Evolutionary conservation across 2,797 vertebrate genomes (phyloP).

Genomic region (Halcyon smyrnensis): DNA sequence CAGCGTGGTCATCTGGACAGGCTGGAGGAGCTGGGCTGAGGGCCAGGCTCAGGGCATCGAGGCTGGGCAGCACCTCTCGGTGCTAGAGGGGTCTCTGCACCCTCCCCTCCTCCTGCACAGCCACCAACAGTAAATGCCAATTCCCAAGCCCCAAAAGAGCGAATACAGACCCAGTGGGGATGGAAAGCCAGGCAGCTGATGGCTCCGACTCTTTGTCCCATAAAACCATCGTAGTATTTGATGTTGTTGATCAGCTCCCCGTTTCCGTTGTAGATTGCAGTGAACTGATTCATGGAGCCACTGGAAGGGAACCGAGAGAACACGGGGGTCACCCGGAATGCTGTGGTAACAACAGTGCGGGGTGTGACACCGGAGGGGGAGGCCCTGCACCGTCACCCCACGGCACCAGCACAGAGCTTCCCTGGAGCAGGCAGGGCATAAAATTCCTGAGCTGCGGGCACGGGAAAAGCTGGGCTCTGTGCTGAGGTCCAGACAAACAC

Average conservation of each 20-base stretch:
- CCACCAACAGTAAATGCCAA: background rate
- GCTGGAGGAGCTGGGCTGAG: background rate
- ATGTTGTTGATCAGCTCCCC: slow-evolving; percentile 98
- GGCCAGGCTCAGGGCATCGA: background rate
- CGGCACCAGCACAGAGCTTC: background rate
- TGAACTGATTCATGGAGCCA: slow-evolving; percentile 99
- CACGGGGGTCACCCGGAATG: rapidly evolving
- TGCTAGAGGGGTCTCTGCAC: background rate
- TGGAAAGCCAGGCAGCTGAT: slow-evolving; percentile 99
- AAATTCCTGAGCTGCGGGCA: background rate
- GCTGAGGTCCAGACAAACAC: background rate
- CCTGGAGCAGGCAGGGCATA: background rate
- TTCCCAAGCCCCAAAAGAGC: background rate
- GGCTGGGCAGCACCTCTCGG: background rate
- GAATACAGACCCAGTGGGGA: slow-evolving; percentile 90
- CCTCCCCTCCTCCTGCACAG: background rate
- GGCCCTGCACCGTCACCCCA: rapidly evolving
- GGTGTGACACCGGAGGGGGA: too few relatives aligned
- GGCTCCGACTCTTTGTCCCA: slow-evolving; percentile 97
- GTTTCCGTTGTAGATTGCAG: slow-evolving; percentile 90
- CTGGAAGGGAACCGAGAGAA: slow-evolving; percentile 69
- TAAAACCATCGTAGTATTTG: slow-evolving; percentile 98
- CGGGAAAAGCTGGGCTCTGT: background rate
- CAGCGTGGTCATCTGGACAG: rapidly evolving
- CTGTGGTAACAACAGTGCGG: too few relatives aligned